Evolutionary conservation across 2,888 invertebrate species (phyloP).

Genomic region (Eupithecia abbreviata): DNA sequence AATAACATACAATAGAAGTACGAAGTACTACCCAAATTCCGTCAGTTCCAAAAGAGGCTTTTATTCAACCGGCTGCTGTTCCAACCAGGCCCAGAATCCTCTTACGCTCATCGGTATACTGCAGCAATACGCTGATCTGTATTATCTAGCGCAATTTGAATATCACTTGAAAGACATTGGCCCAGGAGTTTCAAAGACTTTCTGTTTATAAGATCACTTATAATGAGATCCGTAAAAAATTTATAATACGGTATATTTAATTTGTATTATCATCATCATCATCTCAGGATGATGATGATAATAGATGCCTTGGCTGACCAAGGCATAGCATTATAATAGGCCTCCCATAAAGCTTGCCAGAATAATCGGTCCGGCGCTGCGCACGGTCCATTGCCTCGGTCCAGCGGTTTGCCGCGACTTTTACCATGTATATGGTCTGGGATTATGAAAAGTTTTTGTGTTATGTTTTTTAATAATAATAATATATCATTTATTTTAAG

Average conservation of each 20-base stretch:
- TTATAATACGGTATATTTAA: no score
- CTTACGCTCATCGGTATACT: slow-evolving; percentile 44
- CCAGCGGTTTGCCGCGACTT: no score
- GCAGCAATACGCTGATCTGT: slow-evolving; percentile 37
- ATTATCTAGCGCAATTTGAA: slow-evolving; percentile 41
- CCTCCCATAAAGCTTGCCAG: background rate
- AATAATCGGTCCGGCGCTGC: background rate
- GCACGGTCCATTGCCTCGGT: background rate
- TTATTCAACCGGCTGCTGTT: background rate
- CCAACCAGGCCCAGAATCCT: slow-evolving; percentile 29
- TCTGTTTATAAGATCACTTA: background rate
- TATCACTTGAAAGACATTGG: slow-evolving; percentile 35
- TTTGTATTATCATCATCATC: no score
- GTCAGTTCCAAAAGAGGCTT: slow-evolving; percentile 7
- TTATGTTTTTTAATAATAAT: background rate
- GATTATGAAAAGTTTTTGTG: background rate
- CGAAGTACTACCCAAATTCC: background rate
- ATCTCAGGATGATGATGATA: no score
- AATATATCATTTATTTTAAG: no score
- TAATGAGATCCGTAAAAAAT: background rate
- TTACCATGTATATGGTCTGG: background rate
- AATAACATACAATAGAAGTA: background rate
- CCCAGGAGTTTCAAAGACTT: slow-evolving; percentile 2
- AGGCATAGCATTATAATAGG: background rate
- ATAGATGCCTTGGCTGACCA: no score